Conservation (phyloP, 2,113 vertebrate species). For the Gasterosteus aculeatus region DNA sequence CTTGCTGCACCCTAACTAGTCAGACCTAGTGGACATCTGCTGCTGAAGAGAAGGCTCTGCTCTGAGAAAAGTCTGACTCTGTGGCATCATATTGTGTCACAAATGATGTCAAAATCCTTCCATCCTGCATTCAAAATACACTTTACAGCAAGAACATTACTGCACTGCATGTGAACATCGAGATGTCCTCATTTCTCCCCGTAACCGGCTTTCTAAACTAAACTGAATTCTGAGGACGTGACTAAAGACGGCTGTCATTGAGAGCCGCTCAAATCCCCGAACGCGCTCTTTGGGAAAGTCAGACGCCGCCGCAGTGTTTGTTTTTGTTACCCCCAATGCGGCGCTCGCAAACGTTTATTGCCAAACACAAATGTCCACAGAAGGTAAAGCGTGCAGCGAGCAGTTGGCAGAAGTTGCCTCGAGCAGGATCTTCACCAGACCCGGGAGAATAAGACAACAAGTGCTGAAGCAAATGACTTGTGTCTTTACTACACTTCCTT, state of each 20-base stretch:
- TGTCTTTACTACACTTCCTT: slow-evolving; percentile 63
- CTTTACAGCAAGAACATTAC: slow-evolving; percentile 25
- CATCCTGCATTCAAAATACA: slow-evolving; percentile 37
- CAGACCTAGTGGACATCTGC: neutral
- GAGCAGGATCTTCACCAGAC: slow-evolving; percentile 59
- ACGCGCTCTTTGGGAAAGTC: slow-evolving; percentile 49
- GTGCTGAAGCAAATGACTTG: slow-evolving; percentile 68
- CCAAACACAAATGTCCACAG: slow-evolving; percentile 46
- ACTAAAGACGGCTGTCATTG: slow-evolving; percentile 36
- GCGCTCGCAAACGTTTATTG: slow-evolving; percentile 52
- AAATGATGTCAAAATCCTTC: too few species aligned
- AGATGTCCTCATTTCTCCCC: slow-evolving; percentile 20
- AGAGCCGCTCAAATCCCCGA: slow-evolving; percentile 49
- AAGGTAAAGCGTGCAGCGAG: slow-evolving; percentile 47
- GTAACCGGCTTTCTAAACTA: slow-evolving; percentile 21
- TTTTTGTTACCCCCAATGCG: slow-evolving; percentile 59
- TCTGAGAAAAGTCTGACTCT: slow-evolving; percentile 3
- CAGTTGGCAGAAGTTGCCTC: slow-evolving; percentile 53
- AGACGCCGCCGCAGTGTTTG: slow-evolving; percentile 49
- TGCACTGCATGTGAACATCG: slow-evolving; percentile 22
- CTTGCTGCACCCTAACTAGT: neutral
- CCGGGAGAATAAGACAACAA: slow-evolving; percentile 67
- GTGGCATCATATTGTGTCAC: slow-evolving; percentile 10
- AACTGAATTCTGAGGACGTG: slow-evolving; percentile 31
- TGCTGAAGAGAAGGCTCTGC: slow-evolving; percentile 1